A percentile compares a stretch with the other conserved stretches of the same genome.
Conservation (phyloP, 2,797 vertebrate species). For the Pterois miles region DNA sequence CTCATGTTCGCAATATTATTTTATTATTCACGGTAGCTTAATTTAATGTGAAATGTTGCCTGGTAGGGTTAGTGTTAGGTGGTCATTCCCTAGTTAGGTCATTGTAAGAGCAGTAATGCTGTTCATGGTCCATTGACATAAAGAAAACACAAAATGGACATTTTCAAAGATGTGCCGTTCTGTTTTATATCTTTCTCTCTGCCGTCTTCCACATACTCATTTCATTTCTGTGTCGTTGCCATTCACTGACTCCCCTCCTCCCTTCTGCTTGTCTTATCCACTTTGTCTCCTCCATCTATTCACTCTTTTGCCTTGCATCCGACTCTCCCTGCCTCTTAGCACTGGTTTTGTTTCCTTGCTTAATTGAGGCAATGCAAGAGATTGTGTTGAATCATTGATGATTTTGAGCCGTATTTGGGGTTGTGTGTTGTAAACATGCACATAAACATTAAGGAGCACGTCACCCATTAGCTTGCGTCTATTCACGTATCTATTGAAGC, state of each 20-base stretch:
- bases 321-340: constrained; percentile 52
- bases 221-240: constrained; percentile 45
- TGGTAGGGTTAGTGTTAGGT: background rate
- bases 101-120: constrained; percentile 1
- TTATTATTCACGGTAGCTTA: background rate
- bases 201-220: constrained; percentile 28
- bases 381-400: constrained; percentile 64
- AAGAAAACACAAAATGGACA: background rate
- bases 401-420: constrained; percentile 28
- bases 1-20: background rate
- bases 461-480: constrained; percentile 27
- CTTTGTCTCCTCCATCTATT: constrained; percentile 57
- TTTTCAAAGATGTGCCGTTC: constrained; percentile 19
- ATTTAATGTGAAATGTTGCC: constrained; percentile 1
- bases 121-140: background rate
- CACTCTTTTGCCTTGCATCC: constrained; percentile 38
- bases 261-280: constrained; percentile 56
- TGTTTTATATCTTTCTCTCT: constrained; percentile 6
- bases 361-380: constrained; percentile 52
- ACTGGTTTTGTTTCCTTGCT: constrained; percentile 50
- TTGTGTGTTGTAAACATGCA: background rate
- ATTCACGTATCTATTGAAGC: constrained; percentile 24
- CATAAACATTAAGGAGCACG: background rate
- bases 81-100: background rate
- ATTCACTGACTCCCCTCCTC: constrained; percentile 40